Base-by-base conservation (phyloP, 2,888 invertebrate genomes). In the Sepiola atlantica region DNA sequence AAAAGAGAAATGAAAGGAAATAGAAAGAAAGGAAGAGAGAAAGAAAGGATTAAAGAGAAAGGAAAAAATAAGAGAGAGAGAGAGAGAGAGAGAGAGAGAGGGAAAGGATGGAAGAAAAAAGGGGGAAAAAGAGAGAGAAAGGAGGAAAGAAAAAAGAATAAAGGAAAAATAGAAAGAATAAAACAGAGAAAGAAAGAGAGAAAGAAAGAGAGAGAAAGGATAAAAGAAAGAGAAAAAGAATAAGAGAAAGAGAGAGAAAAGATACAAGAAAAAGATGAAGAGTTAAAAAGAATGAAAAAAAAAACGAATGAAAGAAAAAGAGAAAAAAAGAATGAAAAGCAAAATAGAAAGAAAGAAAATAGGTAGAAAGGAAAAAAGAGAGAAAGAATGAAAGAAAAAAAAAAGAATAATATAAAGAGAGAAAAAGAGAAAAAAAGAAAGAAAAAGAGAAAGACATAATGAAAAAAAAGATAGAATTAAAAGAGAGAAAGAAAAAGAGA, bases 281-380 rank as follows among this genome's bases (percentile, higher is more conserved):
- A 61, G 3, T 0, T 45, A 8, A 8, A 24, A 61, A 1, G 8
- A 28, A 28, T 0, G 8, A 77, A 28, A 28, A 8, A 77, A 77
- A 12, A 24, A 77, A 77, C 10, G 1, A 61, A 24, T 3, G 21
- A 61, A 61, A 2, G 2, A 61, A 24, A 24, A 45, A 1, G 2
- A 4, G 2, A 24, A 24, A 2, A 0, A 1, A 1, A 1, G 24
- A 0, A 77, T 12, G 10, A 0, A 28, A 2, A 14, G 28, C 24
- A 28, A 28, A 77, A 24, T 12, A 10, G 6, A 28, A 28, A 10
- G 12, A 28, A 77, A 28, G 12, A 77, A 10, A 20, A 6, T 57
- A 24, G 6, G 20, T 57, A 6, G 6, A 21, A 57, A 24, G 21
- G 10, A 8, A 77, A 6, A 10, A 24, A 24, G 4, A n/a, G 1